A percentile compares a stretch with the other conserved stretches of the same genome.
phyloP scores from a whole-genome alignment of 2,797 vertebrate genomes.

The Dendrocincla fuliginosa region DNA sequence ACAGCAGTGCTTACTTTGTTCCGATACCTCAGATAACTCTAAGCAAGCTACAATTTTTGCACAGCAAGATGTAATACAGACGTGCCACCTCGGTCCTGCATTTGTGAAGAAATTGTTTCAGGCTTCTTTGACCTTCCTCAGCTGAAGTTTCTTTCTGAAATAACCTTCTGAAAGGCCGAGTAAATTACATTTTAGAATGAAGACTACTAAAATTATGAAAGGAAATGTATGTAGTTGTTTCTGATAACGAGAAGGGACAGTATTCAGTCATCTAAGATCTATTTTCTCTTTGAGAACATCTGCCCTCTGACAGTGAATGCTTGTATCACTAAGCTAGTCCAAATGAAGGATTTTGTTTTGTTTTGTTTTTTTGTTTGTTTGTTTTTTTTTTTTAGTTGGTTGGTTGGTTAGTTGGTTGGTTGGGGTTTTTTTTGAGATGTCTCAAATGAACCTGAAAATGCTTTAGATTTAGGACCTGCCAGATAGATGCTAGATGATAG shows the following conservation, averaged over 20 bases:
- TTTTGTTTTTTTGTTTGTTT: neutral
- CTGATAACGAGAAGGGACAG: neutral
- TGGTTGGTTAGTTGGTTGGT: too few relatives aligned
- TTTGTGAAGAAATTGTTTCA: neutral
- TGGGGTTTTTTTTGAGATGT: neutral
- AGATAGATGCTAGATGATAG: neutral
- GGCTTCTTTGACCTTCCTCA: neutral
- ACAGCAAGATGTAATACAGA: rapidly evolving
- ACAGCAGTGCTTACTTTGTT: neutral
- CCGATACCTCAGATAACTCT: neutral
- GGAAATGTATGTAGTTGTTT: neutral
- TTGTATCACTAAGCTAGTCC: neutral
- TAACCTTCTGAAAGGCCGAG: neutral
- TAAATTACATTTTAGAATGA: neutral
- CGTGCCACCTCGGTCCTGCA: neutral
- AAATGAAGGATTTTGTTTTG: neutral
- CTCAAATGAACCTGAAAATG: neutral
- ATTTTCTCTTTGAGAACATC: neutral
- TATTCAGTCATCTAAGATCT: neutral
- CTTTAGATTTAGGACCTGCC: neutral
- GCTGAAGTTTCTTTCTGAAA: neutral
- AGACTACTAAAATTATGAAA: neutral
- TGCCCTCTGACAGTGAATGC: neutral
- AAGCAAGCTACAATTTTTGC: neutral
- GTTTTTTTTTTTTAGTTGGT: too few relatives aligned